phyloP scores from a whole-genome alignment of 2,888 invertebrate species.

The Anaspis maculata region DNA sequence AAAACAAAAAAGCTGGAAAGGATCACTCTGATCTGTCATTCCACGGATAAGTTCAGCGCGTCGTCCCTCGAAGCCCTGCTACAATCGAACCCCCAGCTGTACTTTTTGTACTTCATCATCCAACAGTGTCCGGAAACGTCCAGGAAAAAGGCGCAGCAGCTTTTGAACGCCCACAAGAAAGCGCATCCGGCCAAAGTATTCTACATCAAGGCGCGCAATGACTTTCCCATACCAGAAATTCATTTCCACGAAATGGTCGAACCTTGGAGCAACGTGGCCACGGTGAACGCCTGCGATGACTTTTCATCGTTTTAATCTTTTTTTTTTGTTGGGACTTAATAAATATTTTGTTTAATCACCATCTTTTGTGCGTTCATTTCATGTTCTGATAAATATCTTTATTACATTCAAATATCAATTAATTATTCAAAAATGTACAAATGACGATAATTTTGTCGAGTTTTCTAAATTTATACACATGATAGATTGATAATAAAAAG shows the following conservation, averaged over 20 bases:
- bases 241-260: slow-evolving; percentile 9
- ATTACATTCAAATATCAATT: no score
- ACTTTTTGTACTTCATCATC: slow-evolving; percentile 7
- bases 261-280: slow-evolving; percentile 3
- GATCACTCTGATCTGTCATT: slow-evolving; percentile 4
- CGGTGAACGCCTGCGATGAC: slow-evolving; percentile 1
- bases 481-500: no score
- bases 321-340: no score
- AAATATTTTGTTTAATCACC: no score
- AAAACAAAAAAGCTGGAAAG: slow-evolving; percentile 5
- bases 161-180: slow-evolving; percentile 4
- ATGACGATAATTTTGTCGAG: no score
- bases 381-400: no score
- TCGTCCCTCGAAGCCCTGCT: slow-evolving; percentile 2
- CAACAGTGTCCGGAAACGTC: slow-evolving; percentile 1
- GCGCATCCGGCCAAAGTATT: slow-evolving; percentile 6
- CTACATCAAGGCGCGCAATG: no score
- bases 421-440: no score
- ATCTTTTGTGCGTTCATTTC: no score
- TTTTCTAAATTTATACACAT: no score
- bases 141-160: slow-evolving; percentile 2
- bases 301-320: slow-evolving; percentile 4
- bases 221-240: slow-evolving; percentile 8
- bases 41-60: slow-evolving; percentile 3
- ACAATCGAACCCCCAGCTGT: slow-evolving; percentile 2